Base-by-base conservation (phyloP, 2,797 vertebrate genomes). In the Lagocephalus sceleratus region DNA sequence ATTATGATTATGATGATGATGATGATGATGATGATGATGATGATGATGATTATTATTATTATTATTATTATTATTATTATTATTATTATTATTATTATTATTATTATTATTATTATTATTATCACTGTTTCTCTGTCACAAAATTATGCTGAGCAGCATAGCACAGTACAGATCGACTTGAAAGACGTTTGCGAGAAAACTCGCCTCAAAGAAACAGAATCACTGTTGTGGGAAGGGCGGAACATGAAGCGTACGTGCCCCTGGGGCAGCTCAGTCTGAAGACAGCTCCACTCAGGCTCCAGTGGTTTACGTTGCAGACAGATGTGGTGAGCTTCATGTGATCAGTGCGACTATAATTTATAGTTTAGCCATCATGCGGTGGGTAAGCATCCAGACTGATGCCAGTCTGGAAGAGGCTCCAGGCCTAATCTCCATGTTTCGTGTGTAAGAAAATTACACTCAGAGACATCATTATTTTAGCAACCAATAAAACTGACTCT, bases 261-360 rank as follows among this genome's bases (percentile, higher is more conserved):
- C n/a, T 4, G 43, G 69, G 81, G 73, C 74, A 62, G 54, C 47
- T 74, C 65, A 68, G 74, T 84, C 76, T 81, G 66, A 58, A 57
- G 73, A 74, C 71, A 67, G 68, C 66, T 80, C 51, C 41, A 6
- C 72, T 77, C 66, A 44, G 84, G 79, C 86, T 86, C 83, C 81
- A 79, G 81, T 32, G 74, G 82, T 87, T 77, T 81, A 51, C 58
- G 54, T 60, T 65, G 71, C 75, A 76, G 57, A 81, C 68, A 73
- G 70, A 74, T 82, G 83, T 79, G 74, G 72, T 15, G 67, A 66
- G 65, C 64, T 75, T 69, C 70, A 63, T 72, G 67, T 57, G 74
- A 86, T 83, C 81, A 51, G 60, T 60, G 68, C 73, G 69, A 72
- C 70, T 81, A 57, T 84, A 73, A 76, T 83, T 80, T 75, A 40